Evolutionary conservation across 2,113 vertebrate genomes (phyloP).

Genomic region (Nycticorax nycticorax): DNA sequence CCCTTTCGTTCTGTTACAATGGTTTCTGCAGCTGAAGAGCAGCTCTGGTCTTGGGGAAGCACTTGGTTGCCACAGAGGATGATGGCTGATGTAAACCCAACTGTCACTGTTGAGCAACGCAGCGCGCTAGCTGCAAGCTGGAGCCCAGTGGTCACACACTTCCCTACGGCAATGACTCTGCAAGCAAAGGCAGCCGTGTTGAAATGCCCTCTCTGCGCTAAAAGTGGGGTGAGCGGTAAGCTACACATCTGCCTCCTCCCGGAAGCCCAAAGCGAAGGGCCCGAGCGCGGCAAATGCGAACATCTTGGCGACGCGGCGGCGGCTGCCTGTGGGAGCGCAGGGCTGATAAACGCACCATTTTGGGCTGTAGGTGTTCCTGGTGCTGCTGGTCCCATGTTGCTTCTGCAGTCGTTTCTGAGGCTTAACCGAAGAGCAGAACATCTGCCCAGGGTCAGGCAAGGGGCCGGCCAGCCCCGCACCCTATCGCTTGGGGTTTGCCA

Average conservation of each 20-base stretch:
- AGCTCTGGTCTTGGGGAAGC: background rate
- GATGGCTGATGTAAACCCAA: constrained; percentile 63
- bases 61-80: constrained; percentile 55
- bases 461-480: background rate
- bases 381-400: background rate
- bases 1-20: background rate
- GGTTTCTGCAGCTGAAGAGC: background rate
- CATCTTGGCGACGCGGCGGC: background rate
- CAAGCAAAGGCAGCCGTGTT: background rate
- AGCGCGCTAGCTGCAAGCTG: background rate
- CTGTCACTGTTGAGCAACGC: constrained; percentile 65
- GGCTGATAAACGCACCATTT: background rate
- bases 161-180: constrained; percentile 47
- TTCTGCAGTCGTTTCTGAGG: constrained; percentile 11
- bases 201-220: constrained; percentile 3
- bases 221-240: background rate
- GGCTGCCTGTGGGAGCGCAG: background rate
- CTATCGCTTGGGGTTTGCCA: background rate
- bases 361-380: background rate
- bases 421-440: background rate
- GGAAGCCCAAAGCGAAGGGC: background rate
- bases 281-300: fast-evolving
- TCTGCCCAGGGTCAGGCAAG: background rate
- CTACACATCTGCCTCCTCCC: background rate
- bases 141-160: constrained; percentile 22